Conservation (phyloP, 2,113 vertebrate genomes). For the Canis aureus region DNA sequence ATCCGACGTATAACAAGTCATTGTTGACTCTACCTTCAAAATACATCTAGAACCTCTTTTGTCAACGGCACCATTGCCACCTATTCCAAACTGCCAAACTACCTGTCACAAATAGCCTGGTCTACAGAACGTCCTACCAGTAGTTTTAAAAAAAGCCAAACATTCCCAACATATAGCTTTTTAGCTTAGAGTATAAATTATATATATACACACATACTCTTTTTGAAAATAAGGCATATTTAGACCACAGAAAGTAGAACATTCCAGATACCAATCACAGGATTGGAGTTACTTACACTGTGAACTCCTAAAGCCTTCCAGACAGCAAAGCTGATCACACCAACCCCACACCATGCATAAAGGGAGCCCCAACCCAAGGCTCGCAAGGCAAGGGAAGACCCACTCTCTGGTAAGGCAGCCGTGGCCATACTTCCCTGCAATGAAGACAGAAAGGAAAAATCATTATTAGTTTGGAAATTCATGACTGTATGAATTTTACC, state of each 20-base stretch:
- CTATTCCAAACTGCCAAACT: neutral
- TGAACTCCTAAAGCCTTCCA: constrained; percentile 95
- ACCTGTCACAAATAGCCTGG: neutral
- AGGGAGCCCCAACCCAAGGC: constrained; percentile 96
- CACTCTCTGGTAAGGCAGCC: constrained; percentile 90
- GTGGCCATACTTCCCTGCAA: constrained; percentile 90
- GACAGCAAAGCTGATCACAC: constrained; percentile 90
- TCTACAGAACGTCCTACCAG: neutral
- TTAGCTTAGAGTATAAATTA: neutral
- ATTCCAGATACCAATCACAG: neutral
- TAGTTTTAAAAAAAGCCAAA: neutral
- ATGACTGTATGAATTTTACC: neutral
- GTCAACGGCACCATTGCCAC: neutral
- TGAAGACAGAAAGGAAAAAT: constrained; percentile 58
- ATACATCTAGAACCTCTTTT: neutral
- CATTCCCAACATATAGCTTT: neutral
- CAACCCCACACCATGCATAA: constrained; percentile 94
- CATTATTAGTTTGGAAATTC: neutral
- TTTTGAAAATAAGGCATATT: neutral
- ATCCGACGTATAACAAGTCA: neutral
- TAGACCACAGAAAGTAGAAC: neutral
- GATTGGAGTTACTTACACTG: constrained; percentile 89
- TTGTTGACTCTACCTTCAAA: neutral
- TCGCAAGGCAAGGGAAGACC: constrained; percentile 93
- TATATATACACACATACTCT: neutral